Percentiles rank a stretch among this genome's conserved stretches.
These are phyloP conservation scores for Falco naumanni DNA, from an alignment of 2,797 vertebrate genomes.

Conservation along the genomic window DNA sequence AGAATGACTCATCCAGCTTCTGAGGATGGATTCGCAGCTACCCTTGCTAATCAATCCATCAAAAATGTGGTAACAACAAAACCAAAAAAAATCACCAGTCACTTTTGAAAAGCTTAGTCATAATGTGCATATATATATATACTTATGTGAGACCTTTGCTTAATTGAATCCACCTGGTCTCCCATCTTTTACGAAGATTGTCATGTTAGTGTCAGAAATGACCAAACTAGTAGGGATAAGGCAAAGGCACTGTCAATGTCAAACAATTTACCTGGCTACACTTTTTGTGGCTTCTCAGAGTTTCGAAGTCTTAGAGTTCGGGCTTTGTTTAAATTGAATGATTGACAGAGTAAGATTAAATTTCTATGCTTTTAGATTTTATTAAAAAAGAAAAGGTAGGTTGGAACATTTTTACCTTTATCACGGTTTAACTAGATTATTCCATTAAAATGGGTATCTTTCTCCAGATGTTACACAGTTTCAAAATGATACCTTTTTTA, in stretches of 20 bases:
- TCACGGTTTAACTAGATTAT: background rate
- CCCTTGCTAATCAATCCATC: background rate
- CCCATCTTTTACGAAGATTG: background rate
- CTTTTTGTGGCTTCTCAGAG: background rate
- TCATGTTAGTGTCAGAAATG: background rate
- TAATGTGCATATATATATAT: background rate
- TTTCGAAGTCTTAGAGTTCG: background rate
- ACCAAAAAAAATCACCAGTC: background rate
- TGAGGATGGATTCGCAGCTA: background rate
- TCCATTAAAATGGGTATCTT: background rate
- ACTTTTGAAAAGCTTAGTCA: background rate
- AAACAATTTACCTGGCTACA: background rate
- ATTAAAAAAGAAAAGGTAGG: background rate
- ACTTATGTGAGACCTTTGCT: background rate
- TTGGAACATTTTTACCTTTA: background rate
- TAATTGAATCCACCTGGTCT: background rate
- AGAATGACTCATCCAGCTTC: background rate
- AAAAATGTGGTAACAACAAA: background rate
- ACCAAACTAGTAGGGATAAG: background rate
- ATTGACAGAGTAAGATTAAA: conserved; percentile 2
- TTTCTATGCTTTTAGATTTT: background rate
- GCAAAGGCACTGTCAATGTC: background rate
- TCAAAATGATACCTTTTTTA: background rate
- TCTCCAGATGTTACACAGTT: background rate
- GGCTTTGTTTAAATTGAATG: background rate